Evolutionary conservation across 2,113 vertebrate genomes (phyloP).

Genomic region (Miniopterus natalensis): DNA sequence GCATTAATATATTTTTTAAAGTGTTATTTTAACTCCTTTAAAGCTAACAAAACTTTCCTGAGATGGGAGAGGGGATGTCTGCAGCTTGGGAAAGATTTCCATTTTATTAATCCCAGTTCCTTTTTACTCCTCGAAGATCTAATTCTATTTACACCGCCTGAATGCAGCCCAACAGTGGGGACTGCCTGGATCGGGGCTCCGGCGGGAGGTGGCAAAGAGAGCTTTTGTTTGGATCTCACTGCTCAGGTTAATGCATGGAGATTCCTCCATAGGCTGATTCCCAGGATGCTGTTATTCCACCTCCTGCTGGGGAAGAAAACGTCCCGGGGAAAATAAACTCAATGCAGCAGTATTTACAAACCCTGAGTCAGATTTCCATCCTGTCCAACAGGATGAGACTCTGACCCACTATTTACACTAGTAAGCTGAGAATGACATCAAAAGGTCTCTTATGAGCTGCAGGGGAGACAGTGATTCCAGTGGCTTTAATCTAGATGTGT

Average conservation of each 20-base stretch:
- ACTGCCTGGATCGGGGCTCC: not conserved
- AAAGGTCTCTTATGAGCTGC: constrained; percentile 33
- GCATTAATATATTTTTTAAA: not conserved
- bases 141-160: constrained; percentile 51
- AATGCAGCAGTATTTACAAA: constrained; percentile 66
- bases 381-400: constrained; percentile 66
- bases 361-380: constrained; percentile 42
- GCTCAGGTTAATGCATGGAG: constrained; percentile 65
- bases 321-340: not conserved
- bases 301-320: constrained; percentile 40
- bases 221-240: constrained; percentile 68
- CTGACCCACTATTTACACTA: constrained; percentile 46
- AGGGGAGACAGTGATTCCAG: constrained; percentile 66
- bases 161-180: not conserved
- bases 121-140: constrained; percentile 3
- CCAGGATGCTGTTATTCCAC: not conserved
- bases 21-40: constrained; percentile 28
- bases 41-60: constrained; percentile 35
- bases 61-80: not conserved
- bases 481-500: constrained; percentile 58
- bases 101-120: not conserved
- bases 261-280: constrained; percentile 38
- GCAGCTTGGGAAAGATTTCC: not conserved
- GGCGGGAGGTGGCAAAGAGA: not conserved
- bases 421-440: constrained; percentile 73